Evolutionary conservation across 2,888 invertebrate genomes (phyloP).

Genomic region (Pristionchus entomophagus): DNA sequence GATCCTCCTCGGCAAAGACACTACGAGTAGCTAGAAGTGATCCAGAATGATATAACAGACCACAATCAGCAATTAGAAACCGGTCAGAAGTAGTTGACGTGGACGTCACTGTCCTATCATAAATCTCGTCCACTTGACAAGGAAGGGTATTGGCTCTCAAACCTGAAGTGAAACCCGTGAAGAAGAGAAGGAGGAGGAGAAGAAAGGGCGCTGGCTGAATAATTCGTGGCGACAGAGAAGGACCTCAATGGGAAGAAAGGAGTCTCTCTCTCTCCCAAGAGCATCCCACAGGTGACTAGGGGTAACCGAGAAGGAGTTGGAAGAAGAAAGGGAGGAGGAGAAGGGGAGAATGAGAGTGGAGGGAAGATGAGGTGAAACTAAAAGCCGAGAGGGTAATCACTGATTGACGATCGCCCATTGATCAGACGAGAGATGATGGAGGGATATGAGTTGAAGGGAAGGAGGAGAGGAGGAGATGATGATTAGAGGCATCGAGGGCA

Average conservation of each 20-base stretch:
- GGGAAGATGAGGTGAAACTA: neutral
- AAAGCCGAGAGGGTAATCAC: slow-evolving; percentile 8
- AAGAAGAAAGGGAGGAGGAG: slow-evolving; percentile 4
- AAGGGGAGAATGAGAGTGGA: neutral
- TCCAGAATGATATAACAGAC: too few species aligned
- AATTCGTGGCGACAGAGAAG: slow-evolving; percentile 24
- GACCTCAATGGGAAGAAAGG: neutral
- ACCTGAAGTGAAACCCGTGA: neutral
- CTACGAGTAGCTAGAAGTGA: too few species aligned
- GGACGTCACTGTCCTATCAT: too few species aligned
- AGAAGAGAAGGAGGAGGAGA: neutral
- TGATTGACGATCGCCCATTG: slow-evolving; percentile 1
- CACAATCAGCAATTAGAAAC: too few species aligned
- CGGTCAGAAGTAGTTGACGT: too few species aligned
- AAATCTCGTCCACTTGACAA: too few species aligned
- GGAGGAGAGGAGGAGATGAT: neutral
- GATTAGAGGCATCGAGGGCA: too few species aligned
- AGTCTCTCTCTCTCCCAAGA: neutral
- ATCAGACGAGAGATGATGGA: slow-evolving; percentile 21
- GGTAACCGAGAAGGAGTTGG: slow-evolving; percentile 31
- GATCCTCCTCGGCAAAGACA: too few species aligned
- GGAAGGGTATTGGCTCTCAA: neutral
- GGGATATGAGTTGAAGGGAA: neutral
- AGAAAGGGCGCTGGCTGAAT: slow-evolving; percentile 14
- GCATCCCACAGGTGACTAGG: slow-evolving; percentile 25